Conservation (phyloP, 2,113 vertebrate genomes). For the Takifugu bimaculatus region DNA sequence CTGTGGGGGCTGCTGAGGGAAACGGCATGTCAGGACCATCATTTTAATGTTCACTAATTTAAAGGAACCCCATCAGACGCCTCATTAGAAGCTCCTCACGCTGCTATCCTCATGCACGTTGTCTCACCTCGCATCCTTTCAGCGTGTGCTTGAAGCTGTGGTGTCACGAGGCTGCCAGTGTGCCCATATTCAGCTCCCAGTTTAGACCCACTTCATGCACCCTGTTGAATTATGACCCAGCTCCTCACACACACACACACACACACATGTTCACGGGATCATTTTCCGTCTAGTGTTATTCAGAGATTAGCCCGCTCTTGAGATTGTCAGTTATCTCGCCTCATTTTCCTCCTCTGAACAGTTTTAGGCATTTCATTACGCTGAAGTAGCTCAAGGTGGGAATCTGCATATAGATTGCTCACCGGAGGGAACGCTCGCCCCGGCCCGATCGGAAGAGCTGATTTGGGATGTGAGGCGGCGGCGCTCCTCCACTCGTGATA, state of each 20-base stretch:
- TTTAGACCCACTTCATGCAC: no score
- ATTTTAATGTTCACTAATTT: constrained; percentile 76
- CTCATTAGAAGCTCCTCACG: constrained; percentile 39
- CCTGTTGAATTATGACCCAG: no score
- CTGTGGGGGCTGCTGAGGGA: constrained; percentile 2
- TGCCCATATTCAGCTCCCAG: not conserved
- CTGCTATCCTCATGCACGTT: constrained; percentile 44
- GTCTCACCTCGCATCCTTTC: constrained; percentile 17
- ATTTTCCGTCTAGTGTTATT: constrained; percentile 60
- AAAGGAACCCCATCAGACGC: not conserved
- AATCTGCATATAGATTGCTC: constrained; percentile 76
- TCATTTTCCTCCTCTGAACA: constrained; percentile 56
- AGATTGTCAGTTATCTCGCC: constrained; percentile 52
- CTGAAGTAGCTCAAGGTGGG: constrained; percentile 61
- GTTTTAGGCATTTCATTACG: constrained; percentile 68
- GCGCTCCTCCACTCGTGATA: constrained; percentile 45
- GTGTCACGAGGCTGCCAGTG: not conserved
- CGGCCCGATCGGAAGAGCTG: constrained; percentile 57
- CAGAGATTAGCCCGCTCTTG: constrained; percentile 66
- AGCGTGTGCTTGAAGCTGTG: constrained; percentile 26
- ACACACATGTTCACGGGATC: constrained; percentile 20
- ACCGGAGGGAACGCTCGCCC: constrained; percentile 45
- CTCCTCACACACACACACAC: no score
- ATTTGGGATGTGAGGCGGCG: constrained; percentile 54
- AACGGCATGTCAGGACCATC: constrained; percentile 14